These are phyloP conservation scores for Linurgus olivaceus DNA, from an alignment of 2,797 vertebrate species.

Conservation along the genomic window DNA sequence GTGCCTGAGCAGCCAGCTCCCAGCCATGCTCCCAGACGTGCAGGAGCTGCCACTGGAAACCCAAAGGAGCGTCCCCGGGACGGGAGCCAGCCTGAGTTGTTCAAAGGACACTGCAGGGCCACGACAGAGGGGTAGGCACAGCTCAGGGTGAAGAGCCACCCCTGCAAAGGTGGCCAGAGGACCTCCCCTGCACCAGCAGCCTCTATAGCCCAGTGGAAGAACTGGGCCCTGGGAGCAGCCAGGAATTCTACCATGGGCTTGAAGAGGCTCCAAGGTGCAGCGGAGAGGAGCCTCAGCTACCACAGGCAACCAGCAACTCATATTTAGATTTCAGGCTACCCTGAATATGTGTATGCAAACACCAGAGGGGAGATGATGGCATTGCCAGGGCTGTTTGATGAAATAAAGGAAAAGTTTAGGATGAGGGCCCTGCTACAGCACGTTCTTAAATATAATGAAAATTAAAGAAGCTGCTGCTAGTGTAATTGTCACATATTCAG, in stretches of 20 bases:
- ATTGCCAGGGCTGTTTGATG: not conserved
- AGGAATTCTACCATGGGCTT: not conserved
- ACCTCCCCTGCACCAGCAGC: not conserved
- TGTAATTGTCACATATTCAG: not conserved
- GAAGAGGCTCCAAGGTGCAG: not conserved
- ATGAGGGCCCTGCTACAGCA: not conserved
- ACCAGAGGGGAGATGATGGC: not conserved
- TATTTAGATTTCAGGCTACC: not conserved
- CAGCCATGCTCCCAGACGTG: fast-evolving
- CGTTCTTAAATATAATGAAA: not conserved
- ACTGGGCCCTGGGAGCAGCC: not conserved
- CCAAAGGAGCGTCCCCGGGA: not conserved
- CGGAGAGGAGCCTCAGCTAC: not conserved
- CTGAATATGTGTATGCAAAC: not conserved
- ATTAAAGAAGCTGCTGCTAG: not conserved
- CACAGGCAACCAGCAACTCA: fast-evolving
- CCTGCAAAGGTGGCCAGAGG: not conserved
- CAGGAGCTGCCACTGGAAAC: not conserved
- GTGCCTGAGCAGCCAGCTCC: fast-evolving
- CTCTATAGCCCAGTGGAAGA: not conserved
- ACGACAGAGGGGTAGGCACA: not conserved
- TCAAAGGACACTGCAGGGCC: not conserved
- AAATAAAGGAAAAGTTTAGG: not conserved
- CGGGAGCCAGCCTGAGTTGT: not conserved
- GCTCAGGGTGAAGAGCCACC: not conserved